Evolutionary conservation across 2,113 vertebrate species (phyloP), one percentile per base, ranked within the genome.

Genomic region (Psophia crepitans): DNA sequence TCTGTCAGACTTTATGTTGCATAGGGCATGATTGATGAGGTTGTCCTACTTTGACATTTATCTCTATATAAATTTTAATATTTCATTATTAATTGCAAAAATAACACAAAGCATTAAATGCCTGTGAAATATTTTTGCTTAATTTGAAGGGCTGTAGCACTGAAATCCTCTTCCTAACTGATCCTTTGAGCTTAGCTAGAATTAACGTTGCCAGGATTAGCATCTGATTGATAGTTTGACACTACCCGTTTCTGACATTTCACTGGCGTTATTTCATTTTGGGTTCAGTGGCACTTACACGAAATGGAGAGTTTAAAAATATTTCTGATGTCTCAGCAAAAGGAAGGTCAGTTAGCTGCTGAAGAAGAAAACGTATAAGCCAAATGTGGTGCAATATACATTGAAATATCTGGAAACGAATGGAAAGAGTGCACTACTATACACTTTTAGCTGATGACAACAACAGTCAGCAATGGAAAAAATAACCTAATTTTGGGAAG

Each of bases 271-370:
- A 78, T 75, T 95, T 95, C 43, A 30, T 80, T 93, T 87, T 79
- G 70, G 22, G 74, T 80, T 94, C 91, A 69, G 84, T 53, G 56
- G 21, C 53, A 83, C 65, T 77, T 77, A 18, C 30, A 78, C 33
- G 49, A 49, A 95, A 21, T 69, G 57, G 70, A 76, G 57, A 82
- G 30, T 89, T 92, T 79, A 73, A 87, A 91, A 85, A 69, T 26
- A 69, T 87, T 94, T 95, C 82, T 83, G 71, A 84, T 70, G n/a
- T 68, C 44, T 96, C 78, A 85, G 90, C 75, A 86, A 84, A 94
- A 86, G 48, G 16, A 94, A 93, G 54, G 71, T 90, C 64, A 95
- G 70, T 89, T 92, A 83, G 11, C 53, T 86, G 4, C 46, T 68
- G 79, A 79, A 21, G 49, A 86, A 88, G 44, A 82, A 86, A 95